Evolutionary conservation across 2,888 invertebrate species (phyloP).

Genomic region (Nemotelus pantherinus): DNA sequence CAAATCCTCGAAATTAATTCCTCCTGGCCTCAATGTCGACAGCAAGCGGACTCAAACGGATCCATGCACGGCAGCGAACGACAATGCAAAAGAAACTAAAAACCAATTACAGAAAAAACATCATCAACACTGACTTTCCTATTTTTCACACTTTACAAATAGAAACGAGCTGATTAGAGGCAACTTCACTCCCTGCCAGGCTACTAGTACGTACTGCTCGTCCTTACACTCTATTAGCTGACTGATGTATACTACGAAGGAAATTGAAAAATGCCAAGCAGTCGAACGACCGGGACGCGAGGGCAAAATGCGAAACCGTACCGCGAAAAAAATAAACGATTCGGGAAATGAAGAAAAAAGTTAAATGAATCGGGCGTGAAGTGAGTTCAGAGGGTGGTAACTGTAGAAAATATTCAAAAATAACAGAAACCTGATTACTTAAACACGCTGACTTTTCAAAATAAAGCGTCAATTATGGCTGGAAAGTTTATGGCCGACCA

Average conservation of each 20-base stretch:
- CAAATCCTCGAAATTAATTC: constrained; percentile 39
- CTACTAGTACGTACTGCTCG: neutral
- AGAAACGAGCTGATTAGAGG: neutral
- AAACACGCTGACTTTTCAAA: too few species aligned
- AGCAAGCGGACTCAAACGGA: neutral
- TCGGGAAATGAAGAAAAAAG: too few species aligned
- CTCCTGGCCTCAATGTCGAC: neutral
- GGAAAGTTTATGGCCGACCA: too few species aligned
- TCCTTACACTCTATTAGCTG: neutral
- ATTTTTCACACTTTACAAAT: constrained; percentile 4
- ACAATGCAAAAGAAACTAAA: constrained; percentile 11
- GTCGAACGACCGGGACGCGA: neutral
- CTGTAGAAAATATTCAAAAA: too few species aligned
- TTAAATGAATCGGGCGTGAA: too few species aligned
- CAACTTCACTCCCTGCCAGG: neutral
- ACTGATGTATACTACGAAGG: neutral
- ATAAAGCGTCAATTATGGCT: too few species aligned
- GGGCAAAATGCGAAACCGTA: too few species aligned
- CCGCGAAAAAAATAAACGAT: too few species aligned
- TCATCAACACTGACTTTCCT: constrained; percentile 14
- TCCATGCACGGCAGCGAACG: neutral
- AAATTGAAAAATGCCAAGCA: neutral
- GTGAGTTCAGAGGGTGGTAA: too few species aligned
- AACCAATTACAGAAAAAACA: constrained; percentile 43
- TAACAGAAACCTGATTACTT: too few species aligned